Evolutionary conservation across 2,113 vertebrate species (phyloP), one percentile per base, ranked within the genome.

Genomic region (Heteronetta atricapilla): DNA sequence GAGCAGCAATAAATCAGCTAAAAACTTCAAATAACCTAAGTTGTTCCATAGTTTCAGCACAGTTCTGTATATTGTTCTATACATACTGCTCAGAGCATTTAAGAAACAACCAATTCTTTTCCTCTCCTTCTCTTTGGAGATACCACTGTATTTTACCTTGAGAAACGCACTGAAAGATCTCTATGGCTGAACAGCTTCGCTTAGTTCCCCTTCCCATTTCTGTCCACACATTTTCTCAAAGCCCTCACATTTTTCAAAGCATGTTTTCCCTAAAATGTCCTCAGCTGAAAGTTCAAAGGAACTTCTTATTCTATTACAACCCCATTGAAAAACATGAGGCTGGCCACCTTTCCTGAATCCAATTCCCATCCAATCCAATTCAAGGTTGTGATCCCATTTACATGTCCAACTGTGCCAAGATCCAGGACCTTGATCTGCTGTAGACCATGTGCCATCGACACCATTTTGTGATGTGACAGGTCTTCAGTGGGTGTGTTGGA

Each of bases 281-380:
- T 68, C 29, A 1, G 0, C 18, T 76, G 44, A 34, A 89, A 66
- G 4, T 69, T 82, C n/a, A 59, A 33, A 53, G 31, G 25, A 23
- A 63, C 11, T 69, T 90, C 21, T 78, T 22, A 14, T 23, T 70
- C 55, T 46, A 31, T 4, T 10, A 12, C 10, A 15, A 52, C 56
- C 9, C 10, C 11, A 22, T 34, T n/a, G 18, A 38, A 72, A 60
- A 62, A 36, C 7, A 64, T 0, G 48, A 70, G 42, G 25, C 42
- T 48, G 55, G 5, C 28, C 72, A 38, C 8, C 8, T 70, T 63
- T 66, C 14, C 50, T 64, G 48, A 40, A 12, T n/a, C 14, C 4
- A 42, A 9, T 28, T 76, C 9, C 8, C 0, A 0, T 7, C n/a
- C n/a, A n/a, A n/a, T n/a, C n/a, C n/a, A n/a, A 19, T 6, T 56